Evolutionary conservation across 2,797 vertebrate genomes (phyloP).

Genomic region (Cyclopterus lumpus): DNA sequence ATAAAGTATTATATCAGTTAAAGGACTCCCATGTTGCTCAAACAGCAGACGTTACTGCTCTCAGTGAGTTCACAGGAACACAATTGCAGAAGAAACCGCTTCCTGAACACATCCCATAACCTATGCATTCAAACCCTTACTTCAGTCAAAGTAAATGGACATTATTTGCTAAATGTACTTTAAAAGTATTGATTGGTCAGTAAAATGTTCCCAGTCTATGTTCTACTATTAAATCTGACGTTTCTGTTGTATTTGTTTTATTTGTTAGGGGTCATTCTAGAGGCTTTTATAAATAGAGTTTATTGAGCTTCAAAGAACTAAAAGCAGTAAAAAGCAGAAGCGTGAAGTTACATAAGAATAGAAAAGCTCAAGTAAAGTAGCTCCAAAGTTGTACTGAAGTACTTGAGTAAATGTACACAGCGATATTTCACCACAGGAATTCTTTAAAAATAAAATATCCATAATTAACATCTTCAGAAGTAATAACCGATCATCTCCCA

Average conservation of each 20-base stretch:
- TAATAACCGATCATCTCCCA: too few species aligned
- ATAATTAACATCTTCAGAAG: too few species aligned
- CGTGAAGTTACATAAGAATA: neutral
- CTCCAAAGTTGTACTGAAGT: neutral
- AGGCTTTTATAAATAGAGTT: neutral
- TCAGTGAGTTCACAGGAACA: neutral
- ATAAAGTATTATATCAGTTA: neutral
- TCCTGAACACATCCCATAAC: too few species aligned
- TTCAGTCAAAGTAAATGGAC: too few species aligned
- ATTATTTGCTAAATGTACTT: neutral
- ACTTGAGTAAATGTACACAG: too few species aligned
- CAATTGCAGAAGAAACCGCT: neutral
- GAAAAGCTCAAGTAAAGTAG: neutral
- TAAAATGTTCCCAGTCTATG: too few species aligned
- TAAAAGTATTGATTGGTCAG: neutral
- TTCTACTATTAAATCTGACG: neutral
- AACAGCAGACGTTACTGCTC: neutral
- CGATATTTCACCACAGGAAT: too few species aligned
- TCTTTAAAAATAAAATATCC: too few species aligned
- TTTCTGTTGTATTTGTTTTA: neutral
- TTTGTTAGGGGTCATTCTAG: too few species aligned
- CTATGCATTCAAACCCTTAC: too few species aligned
- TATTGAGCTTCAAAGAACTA: neutral
- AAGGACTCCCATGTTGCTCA: neutral
- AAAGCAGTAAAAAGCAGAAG: neutral